These are phyloP conservation scores for Maccullochella peelii DNA, from an alignment of 2,113 vertebrate species.

Conservation along the genomic window DNA sequence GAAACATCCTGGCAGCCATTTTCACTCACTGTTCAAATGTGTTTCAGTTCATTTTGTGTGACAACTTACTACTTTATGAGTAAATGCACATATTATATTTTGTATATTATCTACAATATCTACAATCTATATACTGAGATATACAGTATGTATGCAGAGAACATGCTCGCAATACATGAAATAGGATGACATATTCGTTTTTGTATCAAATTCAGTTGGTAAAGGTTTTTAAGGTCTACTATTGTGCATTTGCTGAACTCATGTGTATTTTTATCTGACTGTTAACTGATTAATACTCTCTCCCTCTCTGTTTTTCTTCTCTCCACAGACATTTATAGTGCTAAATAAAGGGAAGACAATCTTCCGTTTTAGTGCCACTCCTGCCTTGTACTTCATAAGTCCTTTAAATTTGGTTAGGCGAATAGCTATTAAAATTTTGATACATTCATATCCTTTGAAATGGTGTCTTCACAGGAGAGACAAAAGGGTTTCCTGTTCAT, in stretches of 20 bases:
- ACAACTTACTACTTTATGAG: background rate
- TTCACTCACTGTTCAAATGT: conserved; percentile 13
- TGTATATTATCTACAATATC: background rate
- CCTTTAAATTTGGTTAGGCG: conserved; percentile 96
- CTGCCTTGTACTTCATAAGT: conserved; percentile 99
- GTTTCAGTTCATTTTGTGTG: background rate
- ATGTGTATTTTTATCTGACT: conserved; percentile 19
- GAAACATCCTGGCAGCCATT: conserved; percentile 51
- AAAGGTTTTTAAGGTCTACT: background rate
- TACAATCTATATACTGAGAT: background rate
- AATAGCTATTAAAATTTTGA: conserved; percentile 99
- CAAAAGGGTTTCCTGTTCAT: conserved; percentile 57
- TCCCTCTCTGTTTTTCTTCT: conserved; percentile 73
- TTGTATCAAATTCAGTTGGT: background rate
- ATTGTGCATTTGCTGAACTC: background rate
- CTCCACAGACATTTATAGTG: conserved; percentile 99
- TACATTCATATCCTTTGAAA: conserved; percentile 99
- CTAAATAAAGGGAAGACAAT: conserved; percentile 99
- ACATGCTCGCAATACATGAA: background rate
- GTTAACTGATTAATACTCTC: conserved; percentile 19
- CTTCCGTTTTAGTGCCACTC: conserved; percentile 99
- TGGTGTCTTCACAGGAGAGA: conserved; percentile 57
- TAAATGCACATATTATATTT: conserved; percentile 2
- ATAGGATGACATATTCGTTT: background rate
- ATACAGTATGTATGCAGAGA: background rate